A percentile compares a stretch with the other conserved stretches of the same genome.
Evolutionary conservation across 2,113 vertebrate species (phyloP).

Genomic region (Hymenochirus boettgeri): DNA sequence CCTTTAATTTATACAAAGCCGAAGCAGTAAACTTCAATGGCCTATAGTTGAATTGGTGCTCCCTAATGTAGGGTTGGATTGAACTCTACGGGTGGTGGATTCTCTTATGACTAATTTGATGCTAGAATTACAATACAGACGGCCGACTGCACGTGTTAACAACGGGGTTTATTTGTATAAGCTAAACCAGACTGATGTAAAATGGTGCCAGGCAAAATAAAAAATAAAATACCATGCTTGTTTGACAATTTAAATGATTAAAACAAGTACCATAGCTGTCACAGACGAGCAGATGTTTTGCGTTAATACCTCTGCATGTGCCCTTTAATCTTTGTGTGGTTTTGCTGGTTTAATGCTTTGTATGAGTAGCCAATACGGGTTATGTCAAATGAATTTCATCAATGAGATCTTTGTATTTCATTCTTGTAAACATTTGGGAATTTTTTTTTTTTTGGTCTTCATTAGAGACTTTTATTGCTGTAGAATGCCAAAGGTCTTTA

Average conservation of each 20-base stretch:
- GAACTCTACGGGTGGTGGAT: constrained; percentile 2
- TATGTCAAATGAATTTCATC: constrained; percentile 17
- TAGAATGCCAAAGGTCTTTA: constrained; percentile 6
- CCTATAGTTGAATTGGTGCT: background rate
- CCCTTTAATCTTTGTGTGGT: constrained; percentile 15
- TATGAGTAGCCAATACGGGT: constrained; percentile 18
- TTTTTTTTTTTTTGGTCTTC: constrained; percentile 29
- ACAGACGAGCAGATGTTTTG: background rate
- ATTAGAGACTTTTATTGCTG: constrained; percentile 25
- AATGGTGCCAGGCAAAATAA: constrained; percentile 6
- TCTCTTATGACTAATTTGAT: constrained; percentile 4
- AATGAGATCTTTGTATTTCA: constrained; percentile 14
- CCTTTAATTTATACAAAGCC: background rate
- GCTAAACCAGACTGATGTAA: constrained; percentile 11
- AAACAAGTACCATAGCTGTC: background rate
- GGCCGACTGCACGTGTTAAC: constrained; percentile 2
- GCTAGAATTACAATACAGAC: constrained; percentile 21
- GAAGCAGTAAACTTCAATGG: constrained; percentile 4
- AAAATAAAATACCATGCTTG: constrained; percentile 6
- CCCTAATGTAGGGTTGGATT: background rate
- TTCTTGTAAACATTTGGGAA: background rate
- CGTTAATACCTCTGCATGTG: background rate
- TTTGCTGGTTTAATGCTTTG: background rate
- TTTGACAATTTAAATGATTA: constrained; percentile 21
- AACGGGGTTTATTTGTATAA: constrained; percentile 22